Conservation (phyloP, 2,113 vertebrate species). For the Saimiri boliviensis region DNA sequence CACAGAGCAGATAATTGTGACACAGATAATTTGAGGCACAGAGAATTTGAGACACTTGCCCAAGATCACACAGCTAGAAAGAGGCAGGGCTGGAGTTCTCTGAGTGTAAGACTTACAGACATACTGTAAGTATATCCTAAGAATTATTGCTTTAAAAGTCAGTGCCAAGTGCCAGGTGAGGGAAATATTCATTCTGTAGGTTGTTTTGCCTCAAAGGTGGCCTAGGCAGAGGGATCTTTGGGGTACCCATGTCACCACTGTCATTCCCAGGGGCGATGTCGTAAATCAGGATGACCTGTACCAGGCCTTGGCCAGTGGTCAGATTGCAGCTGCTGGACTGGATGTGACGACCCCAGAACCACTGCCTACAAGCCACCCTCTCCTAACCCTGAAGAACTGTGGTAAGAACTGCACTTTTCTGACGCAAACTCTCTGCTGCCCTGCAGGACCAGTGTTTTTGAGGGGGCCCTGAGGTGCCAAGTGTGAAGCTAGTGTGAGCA, state of each 20-base stretch:
- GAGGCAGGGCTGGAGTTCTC: not conserved
- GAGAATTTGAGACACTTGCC: not conserved
- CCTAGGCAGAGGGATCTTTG: not conserved
- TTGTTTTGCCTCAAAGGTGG: not conserved
- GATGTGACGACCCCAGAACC: slow-evolving; percentile 97
- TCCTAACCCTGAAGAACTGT: slow-evolving; percentile 95
- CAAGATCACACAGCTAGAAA: not conserved
- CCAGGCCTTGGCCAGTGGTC: slow-evolving; percentile 86
- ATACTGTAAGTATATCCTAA: not conserved
- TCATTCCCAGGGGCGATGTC: slow-evolving; percentile 89
- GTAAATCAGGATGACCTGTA: slow-evolving; percentile 97
- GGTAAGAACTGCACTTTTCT: slow-evolving; percentile 83
- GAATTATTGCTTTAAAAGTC: not conserved
- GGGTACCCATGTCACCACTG: not conserved
- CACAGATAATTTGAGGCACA: not conserved
- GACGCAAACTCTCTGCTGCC: fast-evolving
- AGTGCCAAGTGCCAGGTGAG: not conserved
- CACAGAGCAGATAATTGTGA: not conserved
- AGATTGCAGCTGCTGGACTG: slow-evolving; percentile 94
- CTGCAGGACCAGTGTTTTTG: not conserved
- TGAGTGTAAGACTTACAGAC: not conserved
- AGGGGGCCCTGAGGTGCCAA: not conserved
- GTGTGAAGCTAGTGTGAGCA: not conserved
- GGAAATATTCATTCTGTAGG: not conserved
- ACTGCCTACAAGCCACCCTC: slow-evolving; percentile 90